Base-by-base conservation (phyloP, 1,140 invertebrate genomes). In the Limonius californicus region DNA sequence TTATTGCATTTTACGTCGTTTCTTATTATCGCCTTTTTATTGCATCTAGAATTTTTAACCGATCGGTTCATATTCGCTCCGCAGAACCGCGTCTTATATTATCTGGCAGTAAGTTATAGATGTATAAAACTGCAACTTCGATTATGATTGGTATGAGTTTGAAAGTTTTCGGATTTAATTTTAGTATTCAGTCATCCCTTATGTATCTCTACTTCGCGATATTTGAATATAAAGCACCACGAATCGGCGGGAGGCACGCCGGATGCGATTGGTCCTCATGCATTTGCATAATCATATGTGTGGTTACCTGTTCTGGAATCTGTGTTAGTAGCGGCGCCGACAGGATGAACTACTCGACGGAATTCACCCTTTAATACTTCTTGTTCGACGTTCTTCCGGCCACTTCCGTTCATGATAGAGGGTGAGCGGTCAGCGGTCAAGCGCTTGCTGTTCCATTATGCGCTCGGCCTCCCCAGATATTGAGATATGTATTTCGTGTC, bases 61-160 rank as follows among this genome's bases (percentile, higher is more conserved):
- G 56, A 66, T 66, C 54, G 50, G 54, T 64, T 59, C 35, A 68
- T 62, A 65, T 67, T 64, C 59, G 56, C 45, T 35, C 27, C 20
- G 54, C 45, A 32, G 56, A 67, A 62, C 62, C 62, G 39, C 65
- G 64, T 61, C 58, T 64, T 60, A 63, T 58, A 63, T 56, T 55
- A 43, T 54, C 23, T 62, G 45, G 64, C 56, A 64, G 42, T 62
- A 60, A 65, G 64, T 68, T 68, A 68, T 68, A 43, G 57, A 39
- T 35, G 57, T 57, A 66, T 68, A 66, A 65, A 66, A 65, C 54
- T 68, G 64, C 66, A 68, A 68, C 66, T 66, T 61, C 63, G 57
- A 68, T 59, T 63, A 66, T 68, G 66, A 68, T 68, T 68, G 66
- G 66, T 68, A 68, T 59, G 63, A 65, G 66, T 67, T 21, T 62